Evolutionary conservation across 2,113 vertebrate species (phyloP).

Genomic region (Pao palembangensis): DNA sequence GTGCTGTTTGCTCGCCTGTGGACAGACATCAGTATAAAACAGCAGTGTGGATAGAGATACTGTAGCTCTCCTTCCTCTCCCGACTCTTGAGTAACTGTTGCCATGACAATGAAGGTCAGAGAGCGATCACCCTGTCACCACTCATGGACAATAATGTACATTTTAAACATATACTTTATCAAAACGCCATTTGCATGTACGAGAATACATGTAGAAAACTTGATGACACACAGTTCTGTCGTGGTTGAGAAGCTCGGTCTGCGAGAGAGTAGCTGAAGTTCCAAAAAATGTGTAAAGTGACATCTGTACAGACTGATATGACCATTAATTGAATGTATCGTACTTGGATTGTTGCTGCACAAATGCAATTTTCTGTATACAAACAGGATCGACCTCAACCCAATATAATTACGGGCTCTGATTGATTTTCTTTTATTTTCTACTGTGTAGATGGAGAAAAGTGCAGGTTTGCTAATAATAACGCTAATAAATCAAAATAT

Average conservation of each 20-base stretch:
- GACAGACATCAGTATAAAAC: constrained; percentile 33
- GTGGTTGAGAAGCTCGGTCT: not conserved
- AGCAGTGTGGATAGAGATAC: constrained; percentile 38
- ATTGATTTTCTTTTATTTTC: constrained; percentile 40
- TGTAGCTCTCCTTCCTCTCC: constrained; percentile 16
- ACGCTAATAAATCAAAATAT: not conserved
- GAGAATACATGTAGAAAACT: constrained; percentile 12
- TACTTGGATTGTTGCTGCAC: constrained; percentile 55
- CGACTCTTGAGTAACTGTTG: constrained; percentile 36
- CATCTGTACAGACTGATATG: constrained; percentile 30
- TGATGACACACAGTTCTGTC: constrained; percentile 13
- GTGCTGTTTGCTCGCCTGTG: constrained; percentile 28
- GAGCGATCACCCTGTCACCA: constrained; percentile 20
- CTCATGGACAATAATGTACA: constrained; percentile 18
- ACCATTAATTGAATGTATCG: constrained; percentile 66
- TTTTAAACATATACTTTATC: constrained; percentile 13
- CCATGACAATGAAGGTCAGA: constrained; percentile 28
- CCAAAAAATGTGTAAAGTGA: constrained; percentile 7
- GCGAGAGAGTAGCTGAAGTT: not conserved
- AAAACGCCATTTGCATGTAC: constrained; percentile 34
- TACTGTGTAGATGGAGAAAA: constrained; percentile 58
- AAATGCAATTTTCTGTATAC: constrained; percentile 38
- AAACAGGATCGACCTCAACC: constrained; percentile 27
- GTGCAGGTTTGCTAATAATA: constrained; percentile 7
- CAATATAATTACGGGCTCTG: constrained; percentile 28